Evolutionary conservation across 2,113 vertebrate species (phyloP), one percentile per base, ranked within the genome.

Genomic region (Thoracochromis brauschi): DNA sequence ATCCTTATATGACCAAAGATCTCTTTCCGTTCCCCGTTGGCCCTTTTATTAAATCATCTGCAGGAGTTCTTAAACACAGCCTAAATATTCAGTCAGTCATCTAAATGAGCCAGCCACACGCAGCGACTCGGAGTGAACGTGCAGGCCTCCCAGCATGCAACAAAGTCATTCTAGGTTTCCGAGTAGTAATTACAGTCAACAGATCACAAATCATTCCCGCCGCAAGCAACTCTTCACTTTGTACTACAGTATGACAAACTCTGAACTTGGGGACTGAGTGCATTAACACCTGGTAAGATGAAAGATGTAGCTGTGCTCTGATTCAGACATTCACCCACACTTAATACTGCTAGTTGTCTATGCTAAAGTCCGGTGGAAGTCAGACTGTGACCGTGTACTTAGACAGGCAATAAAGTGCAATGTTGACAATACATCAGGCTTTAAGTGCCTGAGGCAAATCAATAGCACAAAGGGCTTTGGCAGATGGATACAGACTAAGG

Each of bases 381-480:
- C 85, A 80, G 86, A 80, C 45, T 86, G 80, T 82, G 86, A 78
- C 54, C 3, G 9, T 14, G 82, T 82, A 88, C 83, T 94, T 83
- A 68, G 85, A 91, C 29, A 21, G 54, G 81, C 84, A 84, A 84
- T 88, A 78, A 80, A 90, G 85, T 82, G 86, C 89, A 35, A 84
- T 87, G 91, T 90, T 92, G 93, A 91, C 91, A 93, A 94, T 94
- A 88, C 92, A 94, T 94, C 94, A 95, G 86, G 86, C 91, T 92
- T 84, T 94, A 95, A 94, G 94, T 94, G 94, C 91, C 87, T 7
- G 3, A 51, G 85, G 87, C 86, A 84, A 91, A 95, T 96, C 95
- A 88, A 96, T 95, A 92, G 16, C 91, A 84, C 90, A 89, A 90
- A 93, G 73, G 91, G 85, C 91, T 86, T 82, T 87, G 86, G 90